A percentile compares a stretch with the other conserved stretches of the same genome.
These are phyloP conservation scores for Branchinecta sandiegonensis DNA, from an alignment of 2,888 invertebrate genomes.

Conservation along the genomic window DNA sequence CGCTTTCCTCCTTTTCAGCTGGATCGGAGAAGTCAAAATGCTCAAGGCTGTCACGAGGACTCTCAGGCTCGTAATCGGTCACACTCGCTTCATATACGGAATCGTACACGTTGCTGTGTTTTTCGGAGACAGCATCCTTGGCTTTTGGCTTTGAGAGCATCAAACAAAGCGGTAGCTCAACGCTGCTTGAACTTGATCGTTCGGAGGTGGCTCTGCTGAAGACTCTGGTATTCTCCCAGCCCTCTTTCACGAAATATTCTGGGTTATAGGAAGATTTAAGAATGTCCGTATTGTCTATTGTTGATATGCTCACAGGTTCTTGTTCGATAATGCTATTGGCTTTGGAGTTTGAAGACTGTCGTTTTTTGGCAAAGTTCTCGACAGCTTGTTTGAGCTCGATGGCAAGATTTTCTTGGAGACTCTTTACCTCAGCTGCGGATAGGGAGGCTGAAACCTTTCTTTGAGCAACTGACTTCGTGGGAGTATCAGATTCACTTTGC, in stretches of 20 bases:
- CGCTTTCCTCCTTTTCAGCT: neutral
- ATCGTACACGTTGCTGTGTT: neutral
- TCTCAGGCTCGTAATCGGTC: constrained; percentile 4
- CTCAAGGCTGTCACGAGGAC: constrained; percentile 11
- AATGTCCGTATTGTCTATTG: neutral
- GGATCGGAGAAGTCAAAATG: neutral
- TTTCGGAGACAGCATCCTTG: neutral
- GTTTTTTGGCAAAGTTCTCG: constrained; percentile 1
- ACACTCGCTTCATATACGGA: constrained; percentile 8
- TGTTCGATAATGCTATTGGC: neutral
- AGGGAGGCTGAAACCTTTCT: neutral
- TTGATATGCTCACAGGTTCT: neutral
- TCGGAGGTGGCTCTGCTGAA: constrained; percentile 5
- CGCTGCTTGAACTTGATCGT: neutral
- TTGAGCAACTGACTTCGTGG: too few relatives aligned
- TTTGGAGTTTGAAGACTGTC: neutral
- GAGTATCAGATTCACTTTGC: too few relatives aligned
- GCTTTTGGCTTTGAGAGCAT: constrained; percentile 1
- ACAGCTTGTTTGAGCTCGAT: constrained; percentile 8
- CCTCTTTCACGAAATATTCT: neutral
- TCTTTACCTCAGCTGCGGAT: neutral
- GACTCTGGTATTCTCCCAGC: neutral
- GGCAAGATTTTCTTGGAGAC: neutral
- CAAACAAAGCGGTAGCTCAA: constrained; percentile 7
- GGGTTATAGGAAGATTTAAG: neutral